These are phyloP conservation scores for Caenorhabditis remanei DNA, from an alignment of 1,140 invertebrate species.

Conservation along the genomic window DNA sequence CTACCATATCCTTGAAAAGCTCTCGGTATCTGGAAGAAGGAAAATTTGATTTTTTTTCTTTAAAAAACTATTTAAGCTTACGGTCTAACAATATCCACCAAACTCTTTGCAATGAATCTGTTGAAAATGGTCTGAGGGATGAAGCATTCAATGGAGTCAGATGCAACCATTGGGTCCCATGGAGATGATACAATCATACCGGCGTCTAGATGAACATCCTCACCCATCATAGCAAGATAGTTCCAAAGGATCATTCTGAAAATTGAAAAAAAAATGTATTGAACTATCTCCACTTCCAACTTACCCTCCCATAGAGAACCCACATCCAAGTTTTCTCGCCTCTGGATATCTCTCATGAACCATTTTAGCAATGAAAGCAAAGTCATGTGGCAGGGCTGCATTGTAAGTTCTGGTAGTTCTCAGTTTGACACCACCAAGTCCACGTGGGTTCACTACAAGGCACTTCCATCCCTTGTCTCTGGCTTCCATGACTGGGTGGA, in stretches of 20 bases:
- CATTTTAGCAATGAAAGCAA: constrained; percentile 63
- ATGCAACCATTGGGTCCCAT: constrained; percentile 64
- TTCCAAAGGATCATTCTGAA: constrained; percentile 70
- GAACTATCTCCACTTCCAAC: not conserved
- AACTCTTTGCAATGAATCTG: constrained; percentile 59
- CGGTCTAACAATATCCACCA: constrained; percentile 66
- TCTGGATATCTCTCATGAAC: constrained; percentile 62
- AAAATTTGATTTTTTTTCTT: not conserved
- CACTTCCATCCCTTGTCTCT: constrained; percentile 60
- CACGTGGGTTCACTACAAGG: constrained; percentile 65
- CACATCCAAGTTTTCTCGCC: constrained; percentile 66
- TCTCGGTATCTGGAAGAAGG: constrained; percentile 62
- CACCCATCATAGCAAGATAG: constrained; percentile 63
- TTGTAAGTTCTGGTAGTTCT: constrained; percentile 67
- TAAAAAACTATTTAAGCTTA: not conserved
- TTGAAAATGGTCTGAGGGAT: constrained; percentile 65
- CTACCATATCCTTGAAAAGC: constrained; percentile 62
- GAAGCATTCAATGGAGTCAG: constrained; percentile 57
- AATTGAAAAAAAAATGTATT: not conserved
- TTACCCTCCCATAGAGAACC: constrained; percentile 68
- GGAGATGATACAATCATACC: constrained; percentile 68
- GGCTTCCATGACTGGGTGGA: constrained; percentile 66
- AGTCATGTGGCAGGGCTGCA: constrained; percentile 63
- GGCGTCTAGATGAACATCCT: constrained; percentile 60
- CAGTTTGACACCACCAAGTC: constrained; percentile 66